Base-by-base conservation (phyloP, 2,797 vertebrate species). In the Toxotes lorentzi region DNA sequence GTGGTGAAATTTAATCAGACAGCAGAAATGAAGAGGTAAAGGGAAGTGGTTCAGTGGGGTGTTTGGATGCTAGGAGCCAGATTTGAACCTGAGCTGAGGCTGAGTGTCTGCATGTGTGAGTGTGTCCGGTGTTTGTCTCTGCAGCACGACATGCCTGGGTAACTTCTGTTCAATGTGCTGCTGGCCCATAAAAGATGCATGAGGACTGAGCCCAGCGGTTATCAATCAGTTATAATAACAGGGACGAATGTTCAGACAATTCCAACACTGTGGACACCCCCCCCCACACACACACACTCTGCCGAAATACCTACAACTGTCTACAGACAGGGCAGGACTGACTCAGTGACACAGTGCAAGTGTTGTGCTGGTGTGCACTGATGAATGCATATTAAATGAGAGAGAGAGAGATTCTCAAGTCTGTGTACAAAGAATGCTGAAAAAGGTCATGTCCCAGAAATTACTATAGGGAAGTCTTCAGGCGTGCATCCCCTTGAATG, bases 381-480 rank as follows among this genome's bases (percentile, higher is more conserved):
- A 73, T 73, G 48, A 78, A 69, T 50, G 70, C 65, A 86, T 47
- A 63, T 60, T 57, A 60, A 84, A 85, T 72, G 67, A 84, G 74
- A 71, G 24, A 62, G 47, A 65, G 48, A 69, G 3, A 41, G 32
- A 70, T 76, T 54, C 61, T 69, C 30, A 57, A 73, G 51, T 66
- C 45, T 21, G 69, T 27, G 27, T 60, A 76, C 6, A 41, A 48
- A 53, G 50, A 73, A 65, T 59, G 60, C 70, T 41, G 47, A 65
- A 65, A 88, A 92, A 85, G 88, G 84, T 90, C 79, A 82, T 12
- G 69, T 91, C 83, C 83, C 76, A 73, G 69, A 79, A 73, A 81
- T 70, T 7, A 68, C 82, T 79, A 50, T 2, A 54, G 76, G 66
- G 70, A 61, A n/a, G 58, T 88, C 78, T 85, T 71, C 63, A 54